A percentile compares a stretch with the other conserved stretches of the same genome.
phyloP scores from a whole-genome alignment of 2,113 vertebrate genomes.

The Solea solea region DNA sequence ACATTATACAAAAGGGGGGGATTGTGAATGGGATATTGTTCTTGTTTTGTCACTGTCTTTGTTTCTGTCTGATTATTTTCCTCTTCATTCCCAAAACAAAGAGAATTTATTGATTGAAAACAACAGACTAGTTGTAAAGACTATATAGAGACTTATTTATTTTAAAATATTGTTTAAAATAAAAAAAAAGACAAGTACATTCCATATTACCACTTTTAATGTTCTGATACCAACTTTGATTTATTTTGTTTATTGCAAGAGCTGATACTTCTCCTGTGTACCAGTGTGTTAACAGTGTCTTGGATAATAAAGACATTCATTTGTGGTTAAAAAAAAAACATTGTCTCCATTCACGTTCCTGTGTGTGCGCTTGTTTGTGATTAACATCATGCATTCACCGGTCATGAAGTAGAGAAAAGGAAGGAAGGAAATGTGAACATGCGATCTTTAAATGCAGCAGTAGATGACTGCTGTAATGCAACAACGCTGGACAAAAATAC shows the following conservation, averaged over 20 bases:
- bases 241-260: constrained; percentile 75
- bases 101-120: constrained; percentile 67
- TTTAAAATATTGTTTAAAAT: constrained; percentile 66
- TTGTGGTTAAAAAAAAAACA: constrained; percentile 62
- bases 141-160: constrained; percentile 79
- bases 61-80: constrained; percentile 55
- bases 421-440: no score
- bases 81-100: constrained; percentile 76
- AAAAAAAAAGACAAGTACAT: constrained; percentile 67
- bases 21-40: constrained; percentile 40
- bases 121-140: constrained; percentile 73
- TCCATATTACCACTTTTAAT: constrained; percentile 78
- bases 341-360: not conserved
- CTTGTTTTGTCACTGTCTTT: constrained; percentile 58
- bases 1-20: constrained; percentile 24
- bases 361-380: constrained; percentile 3
- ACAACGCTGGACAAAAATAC: no score
- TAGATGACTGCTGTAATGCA: no score
- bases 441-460: no score
- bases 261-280: constrained; percentile 64
- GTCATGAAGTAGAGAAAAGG: no score
- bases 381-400: no score
- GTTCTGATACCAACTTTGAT: constrained; percentile 70
- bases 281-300: constrained; percentile 76
- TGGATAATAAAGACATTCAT: constrained; percentile 79